Conservation (phyloP, 2,797 vertebrate genomes). For the Pachyuromys duprasi region DNA sequence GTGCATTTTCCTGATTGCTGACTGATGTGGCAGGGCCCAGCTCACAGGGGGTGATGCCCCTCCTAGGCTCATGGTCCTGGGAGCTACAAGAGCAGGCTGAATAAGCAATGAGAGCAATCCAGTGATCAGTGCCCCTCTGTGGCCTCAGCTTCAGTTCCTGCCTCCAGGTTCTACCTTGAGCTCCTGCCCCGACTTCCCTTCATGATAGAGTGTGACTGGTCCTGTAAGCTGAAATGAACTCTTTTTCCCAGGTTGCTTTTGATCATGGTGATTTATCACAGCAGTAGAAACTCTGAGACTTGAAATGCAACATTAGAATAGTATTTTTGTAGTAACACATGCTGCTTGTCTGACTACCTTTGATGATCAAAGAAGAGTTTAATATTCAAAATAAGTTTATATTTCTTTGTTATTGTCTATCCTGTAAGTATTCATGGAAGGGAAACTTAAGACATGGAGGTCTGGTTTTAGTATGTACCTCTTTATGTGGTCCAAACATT, state of each 20-base stretch:
- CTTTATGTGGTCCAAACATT: neutral
- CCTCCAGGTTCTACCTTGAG: neutral
- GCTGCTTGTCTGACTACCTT: neutral
- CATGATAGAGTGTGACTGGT: neutral
- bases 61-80: neutral
- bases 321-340: neutral
- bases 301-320: neutral
- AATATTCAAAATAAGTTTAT: slow-evolving; percentile 27
- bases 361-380: neutral
- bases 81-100: neutral
- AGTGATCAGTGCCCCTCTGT: neutral
- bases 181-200: neutral
- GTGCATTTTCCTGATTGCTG: neutral
- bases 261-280: neutral
- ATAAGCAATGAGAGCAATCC: neutral
- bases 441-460: neutral
- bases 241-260: neutral
- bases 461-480: neutral
- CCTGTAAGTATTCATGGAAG: neutral
- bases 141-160: neutral
- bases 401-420: neutral
- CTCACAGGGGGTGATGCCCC: neutral
- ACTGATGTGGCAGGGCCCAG: neutral
- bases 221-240: neutral
- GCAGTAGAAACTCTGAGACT: neutral